Base-by-base conservation (phyloP, 1,140 invertebrate genomes). In the Trichonephila clavata region DNA sequence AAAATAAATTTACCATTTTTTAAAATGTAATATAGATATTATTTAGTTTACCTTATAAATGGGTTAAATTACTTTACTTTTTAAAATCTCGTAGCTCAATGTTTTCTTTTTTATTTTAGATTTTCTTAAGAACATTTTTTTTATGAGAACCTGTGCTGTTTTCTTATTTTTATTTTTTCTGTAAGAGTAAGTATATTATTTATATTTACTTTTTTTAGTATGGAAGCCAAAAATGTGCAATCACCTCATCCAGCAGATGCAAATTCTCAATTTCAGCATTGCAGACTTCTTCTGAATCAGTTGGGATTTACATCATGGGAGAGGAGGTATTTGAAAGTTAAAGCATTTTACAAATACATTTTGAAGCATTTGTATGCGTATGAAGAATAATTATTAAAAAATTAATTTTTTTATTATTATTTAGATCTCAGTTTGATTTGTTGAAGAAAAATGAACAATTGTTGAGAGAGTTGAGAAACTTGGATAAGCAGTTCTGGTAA, bases 291-390 rank as follows among this genome's bases (percentile, higher is more conserved):
- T 1, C 97, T 99, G 94, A 98, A 98, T 77, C 99, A 99, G 95
- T 96, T 99, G 86, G 99, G 99, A 8, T 96, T 99, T 13, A 97
- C 98, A 20, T 97, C 98, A 2, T 99, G 98, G 97, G 98, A 99
- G 94, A 97, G 98, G 88, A 96, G 99, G 95, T 94, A 77, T 4
- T 8, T 32, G 6, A 18, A 32, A 32, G 18, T 39, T 39, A 59
- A 3, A 50, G 10, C 6, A 65, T 87, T 16, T 65, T 20, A 18
- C 57, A 13, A 14, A 50, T 27, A 6, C n/a, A 27, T 5, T 59
- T 0, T 84, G 1, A 1, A n/a, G 21, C 13, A 24, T 84, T n/a
- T 24, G 21, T 59, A 10, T 24, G 3, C 14, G 18, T 18, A 39
- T 50, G 7, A 2, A 32, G 6, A 20, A 61, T 7, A 39, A 39